These are phyloP conservation scores for Tolmerus cingulatus DNA, from an alignment of 2,888 invertebrate species.

Conservation along the genomic window DNA sequence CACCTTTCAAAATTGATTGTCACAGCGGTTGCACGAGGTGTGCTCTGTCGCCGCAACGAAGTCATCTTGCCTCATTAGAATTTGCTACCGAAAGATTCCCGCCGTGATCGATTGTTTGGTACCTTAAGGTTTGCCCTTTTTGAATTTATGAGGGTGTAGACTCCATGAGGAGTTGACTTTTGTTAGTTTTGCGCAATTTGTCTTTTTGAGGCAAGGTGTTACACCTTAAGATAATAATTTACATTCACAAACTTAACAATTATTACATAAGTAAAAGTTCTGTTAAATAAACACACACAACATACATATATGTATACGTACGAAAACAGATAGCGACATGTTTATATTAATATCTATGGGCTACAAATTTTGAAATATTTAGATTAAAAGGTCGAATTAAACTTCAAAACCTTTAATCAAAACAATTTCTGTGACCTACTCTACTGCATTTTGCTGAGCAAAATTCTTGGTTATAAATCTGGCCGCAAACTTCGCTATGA, in stretches of 20 bases:
- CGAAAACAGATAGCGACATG: too few relatives aligned
- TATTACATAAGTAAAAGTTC: not conserved
- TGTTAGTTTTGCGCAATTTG: not conserved
- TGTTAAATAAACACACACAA: too few relatives aligned
- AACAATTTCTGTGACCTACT: too few relatives aligned
- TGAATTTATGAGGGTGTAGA: not conserved
- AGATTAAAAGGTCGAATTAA: too few relatives aligned
- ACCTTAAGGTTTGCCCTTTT: not conserved
- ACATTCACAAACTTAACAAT: not conserved
- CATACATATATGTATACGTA: too few relatives aligned
- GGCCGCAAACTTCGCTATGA: too few relatives aligned
- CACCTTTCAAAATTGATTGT: not conserved
- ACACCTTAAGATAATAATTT: not conserved
- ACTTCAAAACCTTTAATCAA: too few relatives aligned
- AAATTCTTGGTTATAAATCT: too few relatives aligned
- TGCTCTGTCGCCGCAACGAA: not conserved
- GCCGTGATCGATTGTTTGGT: not conserved
- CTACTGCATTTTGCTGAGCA: too few relatives aligned
- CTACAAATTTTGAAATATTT: too few relatives aligned
- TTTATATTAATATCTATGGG: too few relatives aligned
- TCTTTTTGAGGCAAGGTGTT: not conserved
- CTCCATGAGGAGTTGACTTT: not conserved
- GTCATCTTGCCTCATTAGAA: constrained; percentile 15
- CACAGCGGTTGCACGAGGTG: constrained; percentile 6
- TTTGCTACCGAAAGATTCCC: constrained; percentile 6